Percentiles rank a stretch among this genome's conserved stretches.
These are phyloP conservation scores for Ditylenchus dipsaci DNA, from an alignment of 1,140 invertebrate genomes.

Conservation along the genomic window DNA sequence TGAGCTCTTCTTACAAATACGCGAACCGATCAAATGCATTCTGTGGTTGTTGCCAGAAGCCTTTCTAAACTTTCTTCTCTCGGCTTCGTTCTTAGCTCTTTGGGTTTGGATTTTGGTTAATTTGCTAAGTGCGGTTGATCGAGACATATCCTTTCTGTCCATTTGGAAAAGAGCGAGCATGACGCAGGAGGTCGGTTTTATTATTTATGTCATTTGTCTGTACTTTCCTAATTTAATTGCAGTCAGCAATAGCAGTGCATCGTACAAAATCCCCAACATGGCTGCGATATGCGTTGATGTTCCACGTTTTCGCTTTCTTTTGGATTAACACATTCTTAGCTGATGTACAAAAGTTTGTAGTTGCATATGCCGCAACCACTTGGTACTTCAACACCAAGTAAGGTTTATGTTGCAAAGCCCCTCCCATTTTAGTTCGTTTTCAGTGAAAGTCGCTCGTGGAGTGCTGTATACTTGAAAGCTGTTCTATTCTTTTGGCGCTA, in stretches of 20 bases:
- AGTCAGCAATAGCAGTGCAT: not conserved
- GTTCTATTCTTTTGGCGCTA: not conserved
- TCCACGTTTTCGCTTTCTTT: not conserved
- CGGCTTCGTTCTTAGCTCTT: not conserved
- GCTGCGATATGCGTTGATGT: not conserved
- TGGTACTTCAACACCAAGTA: conserved; percentile 7
- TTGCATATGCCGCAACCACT: not conserved
- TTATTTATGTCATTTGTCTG: no score
- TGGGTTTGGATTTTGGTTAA: not conserved
- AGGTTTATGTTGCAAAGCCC: not conserved
- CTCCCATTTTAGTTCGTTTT: not conserved
- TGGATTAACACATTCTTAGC: conserved; percentile 5
- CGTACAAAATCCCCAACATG: not conserved
- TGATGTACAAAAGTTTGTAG: conserved; percentile 4
- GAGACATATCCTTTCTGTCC: not conserved
- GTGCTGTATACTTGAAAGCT: not conserved
- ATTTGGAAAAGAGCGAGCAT: not conserved
- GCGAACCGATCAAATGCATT: conserved; percentile 2
- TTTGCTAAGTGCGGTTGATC: conserved; percentile 1
- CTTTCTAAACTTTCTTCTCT: not conserved
- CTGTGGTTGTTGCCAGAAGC: conserved; percentile 7
- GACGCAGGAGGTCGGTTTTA: no score
- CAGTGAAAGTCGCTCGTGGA: not conserved
- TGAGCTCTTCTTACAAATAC: conserved; percentile 2
- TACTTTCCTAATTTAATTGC: not conserved